phyloP scores from a whole-genome alignment of 2,113 vertebrate genomes.

The Pseudopipra pipra region DNA sequence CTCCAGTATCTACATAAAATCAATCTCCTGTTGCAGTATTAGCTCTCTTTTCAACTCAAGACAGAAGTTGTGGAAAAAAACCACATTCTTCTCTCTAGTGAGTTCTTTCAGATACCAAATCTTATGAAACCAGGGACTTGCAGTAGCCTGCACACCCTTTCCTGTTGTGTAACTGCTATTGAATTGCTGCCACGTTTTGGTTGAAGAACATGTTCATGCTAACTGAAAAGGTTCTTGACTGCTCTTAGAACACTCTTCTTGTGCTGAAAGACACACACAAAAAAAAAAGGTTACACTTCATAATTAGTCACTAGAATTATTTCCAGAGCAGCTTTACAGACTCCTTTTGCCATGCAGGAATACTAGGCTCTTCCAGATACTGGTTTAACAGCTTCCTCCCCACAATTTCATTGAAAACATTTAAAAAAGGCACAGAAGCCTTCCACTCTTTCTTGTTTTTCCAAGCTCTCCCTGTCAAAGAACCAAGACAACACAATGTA shows the following conservation, averaged over 20 bases:
- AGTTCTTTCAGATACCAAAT: background rate
- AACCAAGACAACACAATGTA: background rate
- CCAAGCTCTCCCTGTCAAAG: background rate
- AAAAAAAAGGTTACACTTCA: background rate
- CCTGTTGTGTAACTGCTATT: background rate
- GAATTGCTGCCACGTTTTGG: background rate
- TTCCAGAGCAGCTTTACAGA: background rate
- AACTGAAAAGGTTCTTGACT: background rate
- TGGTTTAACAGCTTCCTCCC: background rate
- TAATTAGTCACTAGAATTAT: background rate
- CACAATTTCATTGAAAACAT: background rate
- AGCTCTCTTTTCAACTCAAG: background rate
- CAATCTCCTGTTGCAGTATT: background rate
- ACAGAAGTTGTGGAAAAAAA: background rate
- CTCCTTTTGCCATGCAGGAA: background rate
- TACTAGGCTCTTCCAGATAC: background rate
- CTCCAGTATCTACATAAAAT: background rate
- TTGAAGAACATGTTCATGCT: fast-evolving
- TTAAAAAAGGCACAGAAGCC: background rate
- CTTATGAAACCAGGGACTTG: background rate
- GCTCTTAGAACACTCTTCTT: background rate
- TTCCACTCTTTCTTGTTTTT: background rate
- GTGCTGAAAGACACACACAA: background rate
- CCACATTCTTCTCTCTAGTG: fast-evolving
- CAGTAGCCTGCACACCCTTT: background rate